A percentile compares a stretch with the other conserved stretches of the same genome.
These are phyloP conservation scores for Ennomos quercinarius DNA, from an alignment of 2,888 invertebrate species.

Conservation along the genomic window DNA sequence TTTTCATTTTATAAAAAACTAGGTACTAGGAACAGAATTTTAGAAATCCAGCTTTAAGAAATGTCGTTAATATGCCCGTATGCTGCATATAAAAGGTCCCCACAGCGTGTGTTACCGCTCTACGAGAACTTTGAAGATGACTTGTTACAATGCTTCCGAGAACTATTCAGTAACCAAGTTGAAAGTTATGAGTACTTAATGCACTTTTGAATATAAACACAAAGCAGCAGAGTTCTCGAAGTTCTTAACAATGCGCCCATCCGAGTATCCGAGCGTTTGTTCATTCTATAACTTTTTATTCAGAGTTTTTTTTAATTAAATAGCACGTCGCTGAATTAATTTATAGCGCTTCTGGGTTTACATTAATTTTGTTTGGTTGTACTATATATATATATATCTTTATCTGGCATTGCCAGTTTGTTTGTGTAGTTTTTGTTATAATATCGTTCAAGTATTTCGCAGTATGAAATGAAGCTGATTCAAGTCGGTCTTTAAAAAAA, in stretches of 20 bases:
- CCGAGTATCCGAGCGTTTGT: slow-evolving; percentile 29
- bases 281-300: slow-evolving; percentile 36
- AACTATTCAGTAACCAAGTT: slow-evolving; percentile 50
- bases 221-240: slow-evolving; percentile 52
- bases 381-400: no score
- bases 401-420: no score
- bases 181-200: slow-evolving; percentile 59
- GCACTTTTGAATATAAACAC: slow-evolving; percentile 64
- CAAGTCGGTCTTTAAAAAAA: no score
- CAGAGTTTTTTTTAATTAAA: slow-evolving; percentile 31
- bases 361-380: not conserved
- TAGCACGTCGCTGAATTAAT: slow-evolving; percentile 31
- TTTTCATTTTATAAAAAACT: no score
- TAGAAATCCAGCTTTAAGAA: slow-evolving; percentile 3
- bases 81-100: slow-evolving; percentile 6
- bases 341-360: slow-evolving; percentile 13
- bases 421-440: no score
- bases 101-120: slow-evolving; percentile 17
- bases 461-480: no score
- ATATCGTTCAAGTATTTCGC: no score
- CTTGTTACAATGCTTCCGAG: slow-evolving; percentile 36
- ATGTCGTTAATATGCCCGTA: slow-evolving; percentile 6
- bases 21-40: not conserved
- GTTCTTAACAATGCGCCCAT: slow-evolving; percentile 48
- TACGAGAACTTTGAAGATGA: slow-evolving; percentile 21